These are phyloP conservation scores for Hozukius guyotensis DNA, from an alignment of 2,797 vertebrate species.

Conservation along the genomic window DNA sequence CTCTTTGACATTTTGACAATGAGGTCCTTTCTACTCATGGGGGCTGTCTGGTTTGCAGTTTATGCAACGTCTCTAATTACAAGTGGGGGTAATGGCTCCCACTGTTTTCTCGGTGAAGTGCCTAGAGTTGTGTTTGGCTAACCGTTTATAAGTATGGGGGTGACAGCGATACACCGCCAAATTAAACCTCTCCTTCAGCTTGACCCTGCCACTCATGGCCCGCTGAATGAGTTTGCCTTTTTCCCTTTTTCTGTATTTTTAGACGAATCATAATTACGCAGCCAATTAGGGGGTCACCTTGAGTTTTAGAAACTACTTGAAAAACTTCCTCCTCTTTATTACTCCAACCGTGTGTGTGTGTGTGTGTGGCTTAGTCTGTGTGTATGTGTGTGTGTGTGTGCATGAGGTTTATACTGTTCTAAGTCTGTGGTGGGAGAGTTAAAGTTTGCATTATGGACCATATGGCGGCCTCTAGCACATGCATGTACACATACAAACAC, in stretches of 20 bases:
- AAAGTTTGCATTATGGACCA: slow-evolving; percentile 3
- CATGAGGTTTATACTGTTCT: not conserved
- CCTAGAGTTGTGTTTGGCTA: slow-evolving; percentile 80
- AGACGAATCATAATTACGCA: slow-evolving; percentile 81
- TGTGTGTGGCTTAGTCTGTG: not conserved
- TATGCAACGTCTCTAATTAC: slow-evolving; percentile 80
- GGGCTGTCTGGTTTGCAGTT: slow-evolving; percentile 63
- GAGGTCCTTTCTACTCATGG: slow-evolving; percentile 61
- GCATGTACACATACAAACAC: not conserved
- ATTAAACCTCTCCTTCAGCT: slow-evolving; percentile 81
- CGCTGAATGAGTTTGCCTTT: slow-evolving; percentile 71
- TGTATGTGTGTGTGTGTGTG: not conserved
- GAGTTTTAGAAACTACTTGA: slow-evolving; percentile 71
- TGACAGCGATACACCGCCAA: slow-evolving; percentile 76
- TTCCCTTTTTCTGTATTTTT: slow-evolving; percentile 70
- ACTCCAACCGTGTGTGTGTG: slow-evolving; percentile 12
- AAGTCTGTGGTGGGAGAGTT: not conserved
- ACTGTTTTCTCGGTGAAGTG: slow-evolving; percentile 74
- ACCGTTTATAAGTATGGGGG: slow-evolving; percentile 73
- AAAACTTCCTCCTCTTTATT: slow-evolving; percentile 65
- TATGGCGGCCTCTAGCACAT: not conserved
- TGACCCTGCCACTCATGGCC: slow-evolving; percentile 79
- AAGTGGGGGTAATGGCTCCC: slow-evolving; percentile 72
- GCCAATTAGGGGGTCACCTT: slow-evolving; percentile 85
- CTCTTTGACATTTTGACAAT: slow-evolving; percentile 73